A percentile compares a stretch with the other conserved stretches of the same genome.
Conservation (phyloP, 2,113 vertebrate species). For the Sakesphorus luctuosus region DNA sequence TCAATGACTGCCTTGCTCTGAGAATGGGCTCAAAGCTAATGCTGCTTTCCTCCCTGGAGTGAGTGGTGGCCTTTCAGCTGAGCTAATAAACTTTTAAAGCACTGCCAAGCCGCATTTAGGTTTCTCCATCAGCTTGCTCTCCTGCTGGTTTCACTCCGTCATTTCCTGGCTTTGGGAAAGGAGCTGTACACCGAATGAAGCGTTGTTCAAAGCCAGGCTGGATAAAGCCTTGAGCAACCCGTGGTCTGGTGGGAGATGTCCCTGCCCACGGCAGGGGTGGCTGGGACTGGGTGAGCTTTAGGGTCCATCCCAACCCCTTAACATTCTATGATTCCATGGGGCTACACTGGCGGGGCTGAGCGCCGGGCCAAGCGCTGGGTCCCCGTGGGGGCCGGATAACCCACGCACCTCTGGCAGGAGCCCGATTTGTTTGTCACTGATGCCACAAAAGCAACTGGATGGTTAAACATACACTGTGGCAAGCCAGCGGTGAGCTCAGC, state of each 20-base stretch:
- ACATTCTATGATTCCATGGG: too few relatives aligned
- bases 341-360: not conserved
- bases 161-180: not conserved
- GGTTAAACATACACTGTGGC: not conserved
- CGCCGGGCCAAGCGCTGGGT: not conserved
- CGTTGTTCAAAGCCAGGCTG: not conserved
- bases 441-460: not conserved
- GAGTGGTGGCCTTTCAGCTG: not conserved
- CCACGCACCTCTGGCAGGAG: not conserved
- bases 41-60: not conserved
- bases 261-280: not conserved
- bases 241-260: not conserved
- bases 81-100: not conserved
- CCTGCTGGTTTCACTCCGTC: not conserved
- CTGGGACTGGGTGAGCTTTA: too few relatives aligned
- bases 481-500: not conserved
- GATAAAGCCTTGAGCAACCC: not conserved
- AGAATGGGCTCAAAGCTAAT: not conserved
- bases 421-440: not conserved
- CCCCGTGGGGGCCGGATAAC: not conserved
- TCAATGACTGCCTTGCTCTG: not conserved
- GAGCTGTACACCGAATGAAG: rapidly evolving
- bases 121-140: not conserved
- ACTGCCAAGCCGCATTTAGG: not conserved
- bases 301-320: too few relatives aligned